These are phyloP conservation scores for Coenonympha glycerion DNA, from an alignment of 2,888 invertebrate genomes.

Conservation along the genomic window DNA sequence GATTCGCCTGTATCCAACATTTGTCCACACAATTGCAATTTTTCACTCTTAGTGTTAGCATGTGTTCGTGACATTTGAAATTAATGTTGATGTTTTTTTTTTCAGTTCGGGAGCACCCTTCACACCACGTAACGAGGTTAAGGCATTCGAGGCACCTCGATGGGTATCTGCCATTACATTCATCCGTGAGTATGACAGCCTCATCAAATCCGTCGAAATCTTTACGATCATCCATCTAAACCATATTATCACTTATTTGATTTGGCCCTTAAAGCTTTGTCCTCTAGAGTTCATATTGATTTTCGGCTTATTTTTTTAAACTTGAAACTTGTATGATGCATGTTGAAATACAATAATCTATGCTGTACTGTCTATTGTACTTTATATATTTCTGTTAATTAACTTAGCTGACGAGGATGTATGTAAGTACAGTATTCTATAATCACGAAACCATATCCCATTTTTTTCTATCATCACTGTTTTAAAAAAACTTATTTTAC, in stretches of 20 bases:
- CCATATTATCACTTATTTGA: constrained; percentile 26
- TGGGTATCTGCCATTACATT: constrained; percentile 51
- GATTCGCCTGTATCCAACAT: too few species aligned
- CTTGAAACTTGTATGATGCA: constrained; percentile 35
- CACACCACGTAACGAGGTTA: constrained; percentile 66
- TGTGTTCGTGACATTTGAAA: neutral
- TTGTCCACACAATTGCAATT: too few species aligned
- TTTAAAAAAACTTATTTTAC: neutral
- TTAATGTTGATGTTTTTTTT: constrained; percentile 18
- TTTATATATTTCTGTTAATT: constrained; percentile 23
- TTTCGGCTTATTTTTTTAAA: constrained; percentile 55
- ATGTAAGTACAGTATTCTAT: constrained; percentile 29
- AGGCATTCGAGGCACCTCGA: constrained; percentile 63
- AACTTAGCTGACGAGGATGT: constrained; percentile 31
- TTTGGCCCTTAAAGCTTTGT: constrained; percentile 53
- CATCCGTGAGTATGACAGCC: constrained; percentile 56
- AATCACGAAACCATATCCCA: constrained; percentile 15
- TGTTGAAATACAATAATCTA: constrained; percentile 40
- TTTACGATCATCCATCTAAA: constrained; percentile 32
- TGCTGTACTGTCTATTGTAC: constrained; percentile 20
- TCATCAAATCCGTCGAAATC: constrained; percentile 29
- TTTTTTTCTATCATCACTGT: constrained; percentile 14
- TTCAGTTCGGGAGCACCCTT: constrained; percentile 58
- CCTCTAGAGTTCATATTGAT: constrained; percentile 59
- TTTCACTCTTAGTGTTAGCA: too few species aligned